Evolutionary conservation across 2,888 invertebrate genomes (phyloP).

Genomic region (Cheilosia variabilis): DNA sequence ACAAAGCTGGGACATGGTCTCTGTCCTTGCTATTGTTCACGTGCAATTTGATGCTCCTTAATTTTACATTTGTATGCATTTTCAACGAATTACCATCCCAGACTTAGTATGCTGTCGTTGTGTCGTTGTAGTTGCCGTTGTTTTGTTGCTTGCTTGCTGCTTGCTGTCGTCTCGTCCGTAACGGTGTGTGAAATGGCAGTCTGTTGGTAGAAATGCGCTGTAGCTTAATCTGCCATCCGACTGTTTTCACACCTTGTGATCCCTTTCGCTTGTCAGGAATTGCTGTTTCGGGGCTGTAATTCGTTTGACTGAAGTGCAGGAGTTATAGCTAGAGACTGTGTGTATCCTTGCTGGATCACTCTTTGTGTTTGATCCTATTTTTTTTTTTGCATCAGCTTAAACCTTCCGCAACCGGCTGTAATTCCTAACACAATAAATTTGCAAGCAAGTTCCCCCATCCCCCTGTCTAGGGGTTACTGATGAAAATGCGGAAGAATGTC

Average conservation of each 20-base stretch:
- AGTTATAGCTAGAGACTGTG: not conserved
- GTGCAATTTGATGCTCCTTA: conserved; percentile 58
- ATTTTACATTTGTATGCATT: conserved; percentile 60
- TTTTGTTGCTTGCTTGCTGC: not conserved
- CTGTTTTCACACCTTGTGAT: conserved; percentile 29
- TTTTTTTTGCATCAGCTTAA: too few species aligned
- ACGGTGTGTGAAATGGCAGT: conserved; percentile 53
- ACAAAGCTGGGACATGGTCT: not conserved
- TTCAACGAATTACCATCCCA: conserved; percentile 35
- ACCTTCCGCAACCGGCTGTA: too few species aligned
- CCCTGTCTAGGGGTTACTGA: too few species aligned
- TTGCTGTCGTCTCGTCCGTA: conserved; percentile 33
- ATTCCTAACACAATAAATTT: too few species aligned
- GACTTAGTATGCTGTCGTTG: conserved; percentile 18
- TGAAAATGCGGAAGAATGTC: too few species aligned
- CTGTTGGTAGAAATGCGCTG: conserved; percentile 31
- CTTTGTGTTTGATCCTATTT: not conserved
- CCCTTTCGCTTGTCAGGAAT: not conserved
- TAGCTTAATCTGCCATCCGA: conserved; percentile 10
- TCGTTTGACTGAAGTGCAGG: conserved; percentile 3
- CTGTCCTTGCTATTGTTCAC: conserved; percentile 33
- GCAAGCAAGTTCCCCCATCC: too few species aligned
- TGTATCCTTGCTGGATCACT: not conserved
- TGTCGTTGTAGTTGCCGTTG: not conserved
- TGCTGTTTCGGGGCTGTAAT: not conserved